These are phyloP conservation scores for Trialeurodes vaporariorum DNA, from an alignment of 1,140 invertebrate genomes.

Conservation along the genomic window DNA sequence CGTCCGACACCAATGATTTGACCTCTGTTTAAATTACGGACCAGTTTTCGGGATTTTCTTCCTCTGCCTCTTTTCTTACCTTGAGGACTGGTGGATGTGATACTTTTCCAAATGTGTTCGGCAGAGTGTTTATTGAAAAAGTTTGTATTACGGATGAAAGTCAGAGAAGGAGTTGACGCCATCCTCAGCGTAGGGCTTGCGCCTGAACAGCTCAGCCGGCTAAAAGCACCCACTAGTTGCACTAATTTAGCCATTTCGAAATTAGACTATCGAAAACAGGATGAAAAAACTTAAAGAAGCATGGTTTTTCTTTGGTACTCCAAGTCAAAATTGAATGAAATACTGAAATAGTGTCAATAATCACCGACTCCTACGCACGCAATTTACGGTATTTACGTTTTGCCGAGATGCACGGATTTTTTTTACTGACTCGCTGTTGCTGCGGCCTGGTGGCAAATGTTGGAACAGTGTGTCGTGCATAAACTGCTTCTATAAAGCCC, in stretches of 20 bases:
- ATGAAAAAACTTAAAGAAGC: too few relatives aligned
- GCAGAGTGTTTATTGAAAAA: constrained; percentile 33
- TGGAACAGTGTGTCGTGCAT: too few relatives aligned
- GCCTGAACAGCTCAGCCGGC: not conserved
- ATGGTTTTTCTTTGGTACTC: too few relatives aligned
- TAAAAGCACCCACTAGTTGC: not conserved
- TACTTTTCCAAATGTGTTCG: constrained; percentile 82
- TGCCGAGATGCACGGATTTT: too few relatives aligned
- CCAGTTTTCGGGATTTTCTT: constrained; percentile 57
- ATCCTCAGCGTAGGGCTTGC: not conserved
- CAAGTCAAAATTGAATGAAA: too few relatives aligned
- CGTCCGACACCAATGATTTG: constrained; percentile 80
- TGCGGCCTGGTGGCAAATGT: too few relatives aligned
- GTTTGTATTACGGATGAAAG: not conserved
- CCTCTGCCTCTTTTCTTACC: constrained; percentile 87
- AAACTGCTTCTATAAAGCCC: too few relatives aligned
- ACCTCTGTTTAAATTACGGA: constrained; percentile 79
- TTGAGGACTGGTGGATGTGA: constrained; percentile 90
- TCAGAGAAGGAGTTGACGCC: not conserved
- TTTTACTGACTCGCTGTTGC: too few relatives aligned
- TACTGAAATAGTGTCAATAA: too few relatives aligned
- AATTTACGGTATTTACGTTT: too few relatives aligned
- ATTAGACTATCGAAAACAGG: too few relatives aligned
- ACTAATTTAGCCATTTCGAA: not conserved
- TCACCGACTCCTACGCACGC: too few relatives aligned